A percentile compares a stretch with the other conserved stretches of the same genome.
Conservation (phyloP, 2,113 vertebrate genomes). For the Pachycephala philippinensis region DNA sequence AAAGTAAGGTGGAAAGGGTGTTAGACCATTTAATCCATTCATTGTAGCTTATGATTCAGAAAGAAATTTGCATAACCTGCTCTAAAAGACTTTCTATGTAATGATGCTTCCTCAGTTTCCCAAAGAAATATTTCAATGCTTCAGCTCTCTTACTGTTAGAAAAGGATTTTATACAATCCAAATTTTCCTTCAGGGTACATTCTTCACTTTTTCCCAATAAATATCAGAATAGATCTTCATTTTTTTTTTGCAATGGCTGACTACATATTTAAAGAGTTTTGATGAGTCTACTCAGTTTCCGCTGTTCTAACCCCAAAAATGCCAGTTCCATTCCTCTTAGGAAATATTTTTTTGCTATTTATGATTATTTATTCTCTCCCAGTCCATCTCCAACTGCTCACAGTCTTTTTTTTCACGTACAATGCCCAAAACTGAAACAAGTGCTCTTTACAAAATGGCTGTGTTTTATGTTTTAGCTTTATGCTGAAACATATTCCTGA, state of each 20-base stretch:
- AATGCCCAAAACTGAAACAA: background rate
- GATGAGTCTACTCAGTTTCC: background rate
- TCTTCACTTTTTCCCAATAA: background rate
- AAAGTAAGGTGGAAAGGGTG: background rate
- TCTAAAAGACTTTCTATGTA: background rate
- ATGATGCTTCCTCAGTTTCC: slow-evolving; percentile 7
- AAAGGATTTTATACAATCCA: background rate
- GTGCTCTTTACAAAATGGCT: background rate
- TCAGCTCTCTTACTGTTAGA: background rate
- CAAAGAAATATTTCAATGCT: background rate
- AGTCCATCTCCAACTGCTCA: background rate
- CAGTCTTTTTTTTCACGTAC: background rate
- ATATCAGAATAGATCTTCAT: background rate
- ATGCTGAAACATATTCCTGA: background rate
- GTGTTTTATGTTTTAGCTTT: background rate
- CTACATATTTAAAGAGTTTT: background rate
- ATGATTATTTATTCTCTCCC: background rate
- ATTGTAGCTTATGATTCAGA: background rate
- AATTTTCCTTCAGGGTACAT: background rate
- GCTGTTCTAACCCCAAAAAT: background rate
- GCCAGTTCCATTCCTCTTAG: background rate
- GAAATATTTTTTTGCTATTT: background rate
- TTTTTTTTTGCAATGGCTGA: background rate
- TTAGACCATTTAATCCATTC: background rate
- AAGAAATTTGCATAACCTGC: background rate